Evolutionary conservation across 1,140 invertebrate genomes (phyloP).

Genomic region (Adelges cooleyi): DNA sequence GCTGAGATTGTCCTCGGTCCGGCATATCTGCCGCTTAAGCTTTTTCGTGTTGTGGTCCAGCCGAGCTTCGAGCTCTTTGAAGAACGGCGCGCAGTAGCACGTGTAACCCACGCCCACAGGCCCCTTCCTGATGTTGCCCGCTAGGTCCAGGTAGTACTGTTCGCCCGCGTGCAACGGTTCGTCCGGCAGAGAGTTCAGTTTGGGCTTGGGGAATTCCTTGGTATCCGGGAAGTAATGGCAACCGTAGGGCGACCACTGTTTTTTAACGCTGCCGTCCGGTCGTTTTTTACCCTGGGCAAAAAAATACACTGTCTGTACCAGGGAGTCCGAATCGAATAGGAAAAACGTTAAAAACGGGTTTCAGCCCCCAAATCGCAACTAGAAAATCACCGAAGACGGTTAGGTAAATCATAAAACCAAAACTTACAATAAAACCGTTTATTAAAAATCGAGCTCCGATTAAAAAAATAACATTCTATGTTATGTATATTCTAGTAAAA

Average conservation of each 20-base stretch:
- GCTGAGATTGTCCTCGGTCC: constrained; percentile 65
- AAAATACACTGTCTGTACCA: too few relatives aligned
- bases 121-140: constrained; percentile 91
- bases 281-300: constrained; percentile 15
- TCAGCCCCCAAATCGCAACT: too few relatives aligned
- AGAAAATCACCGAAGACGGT: too few relatives aligned
- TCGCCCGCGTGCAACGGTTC: constrained; percentile 78
- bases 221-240: constrained; percentile 77
- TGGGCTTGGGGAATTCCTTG: constrained; percentile 69
- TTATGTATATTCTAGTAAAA: too few relatives aligned
- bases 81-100: constrained; percentile 65
- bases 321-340: too few relatives aligned
- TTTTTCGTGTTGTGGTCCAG: constrained; percentile 75
- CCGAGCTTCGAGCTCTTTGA: constrained; percentile 75
- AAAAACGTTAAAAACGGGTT: too few relatives aligned
- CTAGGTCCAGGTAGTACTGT: constrained; percentile 88
- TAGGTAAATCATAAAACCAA: too few relatives aligned
- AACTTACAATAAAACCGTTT: too few relatives aligned
- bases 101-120: constrained; percentile 78
- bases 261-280: not conserved
- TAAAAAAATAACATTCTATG: too few relatives aligned
- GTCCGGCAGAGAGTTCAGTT: constrained; percentile 68
- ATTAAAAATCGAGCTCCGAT: too few relatives aligned
- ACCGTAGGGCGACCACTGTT: constrained; percentile 70
- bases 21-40: constrained; percentile 68